These are phyloP conservation scores for Acanthaster planci DNA, from an alignment of 35 echinoderm and acorn worm genomes.

Conservation along the genomic window DNA sequence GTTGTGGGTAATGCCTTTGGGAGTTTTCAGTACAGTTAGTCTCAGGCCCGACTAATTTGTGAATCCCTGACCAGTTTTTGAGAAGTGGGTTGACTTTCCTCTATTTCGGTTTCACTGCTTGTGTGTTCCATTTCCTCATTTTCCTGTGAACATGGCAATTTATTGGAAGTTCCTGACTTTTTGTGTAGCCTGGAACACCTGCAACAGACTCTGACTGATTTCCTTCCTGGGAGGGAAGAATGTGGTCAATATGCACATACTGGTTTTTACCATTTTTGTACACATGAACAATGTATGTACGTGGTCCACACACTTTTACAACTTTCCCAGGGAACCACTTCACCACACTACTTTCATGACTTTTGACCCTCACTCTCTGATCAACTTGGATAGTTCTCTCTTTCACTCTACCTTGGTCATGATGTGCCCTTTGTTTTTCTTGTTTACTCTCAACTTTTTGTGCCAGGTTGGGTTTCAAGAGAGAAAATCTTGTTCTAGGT, in stretches of 20 bases:
- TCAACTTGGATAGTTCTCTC: conserved; percentile 14
- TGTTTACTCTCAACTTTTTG: conserved; percentile 34
- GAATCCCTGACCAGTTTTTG: too few species aligned
- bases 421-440: conserved; percentile 45
- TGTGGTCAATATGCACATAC: conserved; percentile 39
- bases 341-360: conserved; percentile 15
- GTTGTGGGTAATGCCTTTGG: too few species aligned
- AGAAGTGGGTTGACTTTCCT: too few species aligned
- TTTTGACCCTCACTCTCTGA: conserved; percentile 52
- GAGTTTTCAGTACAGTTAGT: too few species aligned
- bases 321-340: conserved; percentile 50
- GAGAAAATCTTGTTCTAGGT: conserved; percentile 53
- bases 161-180: too few species aligned
- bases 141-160: too few species aligned
- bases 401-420: conserved; percentile 44
- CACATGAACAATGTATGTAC: conserved; percentile 45
- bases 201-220: too few species aligned
- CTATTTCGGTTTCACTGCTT: too few species aligned
- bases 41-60: too few species aligned
- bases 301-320: conserved; percentile 54
- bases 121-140: too few species aligned
- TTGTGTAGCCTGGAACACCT: too few species aligned
- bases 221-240: too few species aligned
- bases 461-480: conserved; percentile 53
- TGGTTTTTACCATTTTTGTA: conserved; percentile 15